Percentiles rank a stretch among this genome's conserved stretches.
Conservation (phyloP, 2,113 vertebrate genomes). For the Eulacestoma nigropectus region DNA sequence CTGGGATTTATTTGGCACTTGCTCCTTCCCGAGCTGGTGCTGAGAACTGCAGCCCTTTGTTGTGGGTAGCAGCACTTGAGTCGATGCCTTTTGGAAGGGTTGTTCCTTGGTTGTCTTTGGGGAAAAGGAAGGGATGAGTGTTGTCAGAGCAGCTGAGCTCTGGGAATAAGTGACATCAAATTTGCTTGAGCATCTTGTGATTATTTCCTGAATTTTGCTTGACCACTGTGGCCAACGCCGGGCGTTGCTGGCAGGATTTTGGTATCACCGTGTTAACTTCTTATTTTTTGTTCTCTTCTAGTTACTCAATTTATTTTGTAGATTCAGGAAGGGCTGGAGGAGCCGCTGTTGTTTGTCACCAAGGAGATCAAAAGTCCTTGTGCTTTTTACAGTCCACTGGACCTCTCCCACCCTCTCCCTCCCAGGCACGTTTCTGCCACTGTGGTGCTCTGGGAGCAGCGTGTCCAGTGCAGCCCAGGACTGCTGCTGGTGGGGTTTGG, state of each 20-base stretch:
- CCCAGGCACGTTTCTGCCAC: background rate
- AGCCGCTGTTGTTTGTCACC: background rate
- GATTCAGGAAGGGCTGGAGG: background rate
- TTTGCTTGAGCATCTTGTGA: background rate
- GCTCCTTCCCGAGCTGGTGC: background rate
- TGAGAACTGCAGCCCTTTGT: background rate
- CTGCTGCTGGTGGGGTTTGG: background rate
- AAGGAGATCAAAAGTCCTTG: background rate
- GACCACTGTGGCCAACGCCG: rapidly evolving
- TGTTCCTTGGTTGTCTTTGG: background rate
- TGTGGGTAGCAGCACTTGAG: background rate
- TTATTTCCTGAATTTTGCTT: background rate
- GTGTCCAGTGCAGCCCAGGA: background rate
- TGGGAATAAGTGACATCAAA: background rate
- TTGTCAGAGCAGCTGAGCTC: background rate
- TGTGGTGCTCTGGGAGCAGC: background rate
- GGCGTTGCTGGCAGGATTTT: background rate
- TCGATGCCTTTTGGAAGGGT: background rate
- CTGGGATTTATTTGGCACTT: constrained; percentile 33
- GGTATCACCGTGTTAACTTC: background rate
- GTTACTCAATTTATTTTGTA: background rate
- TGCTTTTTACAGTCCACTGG: background rate
- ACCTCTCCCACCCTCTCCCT: background rate
- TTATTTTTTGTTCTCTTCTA: background rate
- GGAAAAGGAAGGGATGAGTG: background rate